A percentile compares a stretch with the other conserved stretches of the same genome.
phyloP scores from a whole-genome alignment of 2,888 invertebrate genomes.

The Microctonus aethiopoides region DNA sequence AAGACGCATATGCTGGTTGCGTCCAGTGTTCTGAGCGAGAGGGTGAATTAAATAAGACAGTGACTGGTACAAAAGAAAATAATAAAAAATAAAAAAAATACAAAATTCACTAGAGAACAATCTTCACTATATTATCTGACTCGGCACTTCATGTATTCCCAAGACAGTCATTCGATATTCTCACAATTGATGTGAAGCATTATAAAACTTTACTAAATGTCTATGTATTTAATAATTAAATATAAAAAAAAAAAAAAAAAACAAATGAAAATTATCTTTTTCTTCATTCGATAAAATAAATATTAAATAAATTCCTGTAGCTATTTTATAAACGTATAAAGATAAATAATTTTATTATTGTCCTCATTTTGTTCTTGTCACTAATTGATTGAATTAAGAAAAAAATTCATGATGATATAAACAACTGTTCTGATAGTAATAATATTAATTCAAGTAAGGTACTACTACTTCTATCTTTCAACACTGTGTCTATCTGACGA shows the following conservation, averaged over 20 bases:
- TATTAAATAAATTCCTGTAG: no score
- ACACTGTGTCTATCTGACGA: neutral
- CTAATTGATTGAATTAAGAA: no score
- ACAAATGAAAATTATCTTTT: no score
- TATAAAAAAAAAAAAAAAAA: no score
- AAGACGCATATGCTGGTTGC: neutral
- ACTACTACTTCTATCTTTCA: slow-evolving; percentile 1
- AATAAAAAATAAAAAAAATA: neutral
- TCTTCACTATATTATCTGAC: neutral
- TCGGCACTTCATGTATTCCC: neutral
- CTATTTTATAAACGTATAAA: no score
- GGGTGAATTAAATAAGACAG: no score
- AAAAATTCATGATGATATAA: no score
- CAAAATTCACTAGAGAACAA: neutral
- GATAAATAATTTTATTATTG: no score
- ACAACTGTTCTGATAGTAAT: neutral
- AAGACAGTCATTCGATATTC: neutral
- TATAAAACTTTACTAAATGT: neutral
- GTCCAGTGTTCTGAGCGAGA: no score
- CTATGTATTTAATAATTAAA: neutral
- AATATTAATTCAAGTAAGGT: neutral
- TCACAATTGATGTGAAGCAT: neutral
- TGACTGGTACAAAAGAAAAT: no score
- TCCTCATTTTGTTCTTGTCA: no score
- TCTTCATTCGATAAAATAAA: no score